phyloP scores from a whole-genome alignment of 2,797 vertebrate genomes.

The Erithacus rubecula region DNA sequence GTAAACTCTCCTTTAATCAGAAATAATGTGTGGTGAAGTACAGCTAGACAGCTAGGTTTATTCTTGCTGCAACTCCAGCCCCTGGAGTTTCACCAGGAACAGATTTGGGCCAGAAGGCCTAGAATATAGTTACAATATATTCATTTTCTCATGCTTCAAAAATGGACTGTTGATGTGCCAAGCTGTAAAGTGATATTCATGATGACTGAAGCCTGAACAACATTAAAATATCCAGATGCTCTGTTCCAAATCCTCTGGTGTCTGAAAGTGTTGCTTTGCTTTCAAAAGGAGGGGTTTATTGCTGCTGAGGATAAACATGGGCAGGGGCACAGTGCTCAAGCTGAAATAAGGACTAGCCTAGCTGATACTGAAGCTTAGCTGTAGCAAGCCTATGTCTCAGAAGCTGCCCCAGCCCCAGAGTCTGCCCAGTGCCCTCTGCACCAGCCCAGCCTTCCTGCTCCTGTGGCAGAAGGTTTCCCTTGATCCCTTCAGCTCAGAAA shows the following conservation, averaged over 20 bases:
- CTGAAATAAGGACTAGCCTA: neutral
- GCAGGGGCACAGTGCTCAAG: neutral
- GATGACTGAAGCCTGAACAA: slow-evolving; percentile 60
- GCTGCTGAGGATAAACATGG: neutral
- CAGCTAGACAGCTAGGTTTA: neutral
- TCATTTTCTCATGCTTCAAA: slow-evolving; percentile 52
- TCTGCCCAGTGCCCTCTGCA: neutral
- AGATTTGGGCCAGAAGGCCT: slow-evolving; percentile 8
- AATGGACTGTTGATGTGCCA: slow-evolving; percentile 27
- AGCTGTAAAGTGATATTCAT: slow-evolving; percentile 59
- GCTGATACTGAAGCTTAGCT: neutral
- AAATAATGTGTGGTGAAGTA: neutral
- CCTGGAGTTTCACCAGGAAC: slow-evolving; percentile 1
- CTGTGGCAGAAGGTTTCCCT: neutral
- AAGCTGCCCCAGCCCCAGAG: neutral
- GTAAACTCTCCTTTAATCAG: neutral
- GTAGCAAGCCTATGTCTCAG: neutral
- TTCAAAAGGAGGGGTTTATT: neutral
- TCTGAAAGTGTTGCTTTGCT: neutral
- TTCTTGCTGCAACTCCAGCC: neutral
- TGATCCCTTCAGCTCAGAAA: neutral
- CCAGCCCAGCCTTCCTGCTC: neutral
- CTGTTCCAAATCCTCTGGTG: slow-evolving; percentile 38
- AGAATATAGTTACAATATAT: slow-evolving; percentile 40
- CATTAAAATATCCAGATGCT: slow-evolving; percentile 48